phyloP scores from a whole-genome alignment of 2,113 vertebrate genomes.

The Chunga burmeisteri region DNA sequence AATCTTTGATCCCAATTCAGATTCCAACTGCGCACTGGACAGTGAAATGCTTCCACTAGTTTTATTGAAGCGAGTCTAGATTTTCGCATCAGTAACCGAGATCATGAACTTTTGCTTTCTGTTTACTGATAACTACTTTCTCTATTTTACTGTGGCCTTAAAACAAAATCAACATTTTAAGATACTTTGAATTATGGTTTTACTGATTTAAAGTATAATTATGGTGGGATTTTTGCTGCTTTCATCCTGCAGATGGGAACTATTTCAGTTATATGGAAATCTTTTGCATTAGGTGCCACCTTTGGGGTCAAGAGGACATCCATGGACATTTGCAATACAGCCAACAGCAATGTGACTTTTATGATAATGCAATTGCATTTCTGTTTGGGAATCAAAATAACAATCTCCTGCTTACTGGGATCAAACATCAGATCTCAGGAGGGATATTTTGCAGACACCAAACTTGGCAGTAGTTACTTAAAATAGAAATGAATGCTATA shows the following conservation, averaged over 20 bases:
- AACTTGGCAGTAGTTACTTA: background rate
- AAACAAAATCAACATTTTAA: background rate
- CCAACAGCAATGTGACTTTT: background rate
- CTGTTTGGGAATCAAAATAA: conserved; percentile 5
- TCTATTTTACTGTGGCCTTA: background rate
- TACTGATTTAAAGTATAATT: background rate
- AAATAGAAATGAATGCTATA: background rate
- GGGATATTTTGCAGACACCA: background rate
- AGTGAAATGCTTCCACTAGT: background rate
- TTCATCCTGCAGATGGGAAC: background rate
- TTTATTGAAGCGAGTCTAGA: background rate
- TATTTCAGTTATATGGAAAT: background rate
- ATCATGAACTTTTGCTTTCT: background rate
- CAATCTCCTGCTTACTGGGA: background rate
- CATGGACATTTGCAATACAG: background rate
- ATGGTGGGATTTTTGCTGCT: background rate
- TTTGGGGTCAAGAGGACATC: background rate
- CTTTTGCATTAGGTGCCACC: background rate
- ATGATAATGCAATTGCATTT: conserved; percentile 24
- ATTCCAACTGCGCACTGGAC: background rate
- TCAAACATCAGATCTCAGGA: background rate
- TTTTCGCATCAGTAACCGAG: background rate
- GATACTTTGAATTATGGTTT: background rate
- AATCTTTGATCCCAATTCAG: background rate
- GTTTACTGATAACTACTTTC: background rate